Evolutionary conservation across 2,113 vertebrate genomes (phyloP), one percentile per base, ranked within the genome.

Genomic region (Microtus montanus): DNA sequence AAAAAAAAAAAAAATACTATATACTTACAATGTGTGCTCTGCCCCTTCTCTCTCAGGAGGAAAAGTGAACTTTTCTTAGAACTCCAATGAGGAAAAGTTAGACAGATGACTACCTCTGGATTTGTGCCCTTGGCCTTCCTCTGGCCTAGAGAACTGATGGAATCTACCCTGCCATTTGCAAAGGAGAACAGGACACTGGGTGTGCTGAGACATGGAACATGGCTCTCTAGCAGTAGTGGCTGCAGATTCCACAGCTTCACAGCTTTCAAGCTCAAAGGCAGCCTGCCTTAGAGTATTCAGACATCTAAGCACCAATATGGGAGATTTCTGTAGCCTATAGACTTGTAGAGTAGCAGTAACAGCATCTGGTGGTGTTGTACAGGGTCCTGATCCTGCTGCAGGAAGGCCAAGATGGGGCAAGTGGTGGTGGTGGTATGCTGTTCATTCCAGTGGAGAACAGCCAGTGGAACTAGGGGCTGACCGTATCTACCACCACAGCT

Each of bases 1-100:
- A 84, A 94, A 74, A 94, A 84, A n/a, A 94, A 74, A 94, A 74
- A 87, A 90, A n/a, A 90, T 71, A 26, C 74, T 1, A 4, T 33
- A 71, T 41, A 58, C 63, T 64, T 11, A 63, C 26, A 66, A 4
- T 1, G 28, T 83, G 41, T 78, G 54, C 10, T 70, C 68, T 77
- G 75, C 12, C 41, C 10, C 63, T 47, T 89, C 71, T 35, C 2
- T 90, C 85, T 35, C 3, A 11, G 61, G 30, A 95, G 49, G 87
- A 88, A 86, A 86, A 3, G 26, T 28, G 8, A 68, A 20, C n/a
- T 78, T 52, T 30, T n/a, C 66, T 89, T 9, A 70, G 79, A 75
- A 63, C n/a, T 44, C 61, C 49, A 79, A 33, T 38, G 74, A 52
- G 49, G n/a, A 88, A 91, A 84, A 93, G 89, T 63, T 5, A n/a